Evolutionary conservation across 2,888 invertebrate species (phyloP), one percentile per base, ranked within the genome.

Genomic region (Shargacucullia verbasci): DNA sequence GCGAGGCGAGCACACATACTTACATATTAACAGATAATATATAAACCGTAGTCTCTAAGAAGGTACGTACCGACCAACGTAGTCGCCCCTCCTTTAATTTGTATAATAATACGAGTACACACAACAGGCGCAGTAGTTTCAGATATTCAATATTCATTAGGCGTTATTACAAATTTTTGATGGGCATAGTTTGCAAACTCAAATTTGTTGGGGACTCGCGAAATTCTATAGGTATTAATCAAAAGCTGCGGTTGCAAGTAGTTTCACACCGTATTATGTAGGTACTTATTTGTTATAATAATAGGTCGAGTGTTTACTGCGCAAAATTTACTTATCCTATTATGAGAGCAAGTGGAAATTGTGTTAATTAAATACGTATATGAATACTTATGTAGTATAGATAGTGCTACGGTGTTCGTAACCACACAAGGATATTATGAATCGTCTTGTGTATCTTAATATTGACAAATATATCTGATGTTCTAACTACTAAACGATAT

Each of bases 111-210:
- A 46, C 14, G 47, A n/a, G 57, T 52, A 49, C 66, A 69, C 59
- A 64, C 60, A 74, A 79, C 76, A 73, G 69, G 66, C 76, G 69
- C 64, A 68, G 59, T 76, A 76, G 78, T 76, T 81, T 78, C 80
- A 82, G 73, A 76, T 81, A 81, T 82, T 86, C 81, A 83, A 87
- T 87, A 86, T 87, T 86, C 83, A 86, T 86, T 82, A 88, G 70
- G 73, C 57, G 67, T 72, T 82, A 84, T 82, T 80, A 82, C 73
- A 77, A 80, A 81, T 83, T 80, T 76, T 81, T 80, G 76, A 79
- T 79, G 73, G 73, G 76, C 76, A 83, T 82, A 85, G 83, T 84
- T 85, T 63, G 65, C 57, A 39, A 81, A 82, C 78, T 80, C 50
- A 80, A 80, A 75, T 81, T 76, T 70, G 68, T 64, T 58, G 35